Conservation (phyloP, 2,797 vertebrate species). For the Saxicola maurus region DNA sequence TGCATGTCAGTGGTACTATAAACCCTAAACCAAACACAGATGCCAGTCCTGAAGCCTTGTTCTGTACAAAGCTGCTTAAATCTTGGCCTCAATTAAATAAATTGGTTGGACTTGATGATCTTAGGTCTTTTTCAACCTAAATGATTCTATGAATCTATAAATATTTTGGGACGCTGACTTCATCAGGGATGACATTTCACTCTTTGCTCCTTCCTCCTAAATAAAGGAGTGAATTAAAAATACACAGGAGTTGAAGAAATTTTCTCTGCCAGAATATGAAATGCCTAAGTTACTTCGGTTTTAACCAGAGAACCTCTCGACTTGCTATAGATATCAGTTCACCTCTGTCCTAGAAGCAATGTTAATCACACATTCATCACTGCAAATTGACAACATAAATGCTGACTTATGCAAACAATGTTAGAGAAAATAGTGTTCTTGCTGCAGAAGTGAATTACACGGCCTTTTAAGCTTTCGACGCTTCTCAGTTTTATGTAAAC, state of each 20-base stretch:
- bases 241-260: not conserved
- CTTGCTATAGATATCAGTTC: not conserved
- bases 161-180: not conserved
- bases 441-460: slow-evolving; percentile 39
- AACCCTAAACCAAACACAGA: not conserved
- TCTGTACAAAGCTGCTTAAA: not conserved
- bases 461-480: slow-evolving; percentile 41
- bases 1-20: not conserved
- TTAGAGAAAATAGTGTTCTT: slow-evolving; percentile 49
- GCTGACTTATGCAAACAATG: slow-evolving; percentile 50
- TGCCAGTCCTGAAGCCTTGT: not conserved
- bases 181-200: not conserved
- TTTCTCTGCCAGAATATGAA: not conserved
- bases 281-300: not conserved
- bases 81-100: not conserved
- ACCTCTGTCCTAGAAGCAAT: not conserved
- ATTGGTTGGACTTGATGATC: not conserved
- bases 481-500: slow-evolving; percentile 42
- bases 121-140: not conserved
- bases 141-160: not conserved
- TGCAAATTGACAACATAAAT: slow-evolving; percentile 57
- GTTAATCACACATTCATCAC: slow-evolving; percentile 47
- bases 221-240: slow-evolving; percentile 2
- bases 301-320: not conserved
- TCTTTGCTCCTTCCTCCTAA: not conserved